Evolutionary conservation across 2,888 invertebrate genomes (phyloP).

Genomic region (Chironomus riparius): DNA sequence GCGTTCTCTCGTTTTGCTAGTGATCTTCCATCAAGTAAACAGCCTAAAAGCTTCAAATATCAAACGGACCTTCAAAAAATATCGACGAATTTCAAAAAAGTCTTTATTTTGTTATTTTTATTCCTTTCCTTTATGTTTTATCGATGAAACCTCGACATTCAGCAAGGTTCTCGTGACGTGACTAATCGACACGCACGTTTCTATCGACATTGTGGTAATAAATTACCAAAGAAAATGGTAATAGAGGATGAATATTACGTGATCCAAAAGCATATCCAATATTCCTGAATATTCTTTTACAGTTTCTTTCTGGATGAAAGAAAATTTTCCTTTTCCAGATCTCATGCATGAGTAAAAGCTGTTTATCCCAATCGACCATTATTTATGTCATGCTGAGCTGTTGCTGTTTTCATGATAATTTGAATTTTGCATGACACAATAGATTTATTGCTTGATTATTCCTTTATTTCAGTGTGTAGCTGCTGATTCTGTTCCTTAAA

Average conservation of each 20-base stretch:
- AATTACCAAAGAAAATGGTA: background rate
- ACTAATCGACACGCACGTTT: conserved; percentile 18
- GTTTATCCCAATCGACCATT: background rate
- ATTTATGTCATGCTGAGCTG: background rate
- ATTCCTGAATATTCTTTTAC: too few species aligned
- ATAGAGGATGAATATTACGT: background rate
- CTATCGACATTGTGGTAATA: background rate
- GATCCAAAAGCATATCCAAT: background rate
- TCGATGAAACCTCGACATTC: conserved; percentile 2
- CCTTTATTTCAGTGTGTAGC: too few species aligned
- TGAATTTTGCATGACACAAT: background rate
- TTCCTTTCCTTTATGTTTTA: background rate
- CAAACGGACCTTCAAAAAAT: too few species aligned
- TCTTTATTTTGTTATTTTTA: too few species aligned
- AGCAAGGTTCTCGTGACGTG: background rate
- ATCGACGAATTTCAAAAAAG: too few species aligned
- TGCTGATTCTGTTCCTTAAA: too few species aligned
- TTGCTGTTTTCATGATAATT: background rate
- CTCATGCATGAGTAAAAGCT: background rate
- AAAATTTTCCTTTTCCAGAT: too few species aligned
- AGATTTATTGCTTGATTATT: background rate
- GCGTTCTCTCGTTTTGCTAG: too few species aligned
- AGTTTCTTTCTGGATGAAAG: too few species aligned
- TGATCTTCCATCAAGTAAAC: too few species aligned
- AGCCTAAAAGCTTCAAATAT: too few species aligned